Conservation (phyloP, 2,797 vertebrate genomes). For the Propithecus deckenii region DNA sequence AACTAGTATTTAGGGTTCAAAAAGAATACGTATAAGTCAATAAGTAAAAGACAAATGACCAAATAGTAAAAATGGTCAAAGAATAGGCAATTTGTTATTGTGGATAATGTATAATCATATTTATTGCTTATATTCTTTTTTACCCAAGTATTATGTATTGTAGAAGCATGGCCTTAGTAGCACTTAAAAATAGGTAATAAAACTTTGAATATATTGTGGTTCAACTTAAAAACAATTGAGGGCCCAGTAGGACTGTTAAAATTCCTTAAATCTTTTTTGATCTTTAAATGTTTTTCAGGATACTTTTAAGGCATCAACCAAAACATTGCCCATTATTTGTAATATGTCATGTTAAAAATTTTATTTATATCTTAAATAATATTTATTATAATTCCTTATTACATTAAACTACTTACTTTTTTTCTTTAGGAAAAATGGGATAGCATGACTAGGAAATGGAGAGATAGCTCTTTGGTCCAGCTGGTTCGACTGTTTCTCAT, state of each 20-base stretch:
- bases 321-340: constrained; percentile 32
- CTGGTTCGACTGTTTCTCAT: constrained; percentile 96
- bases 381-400: constrained; percentile 31
- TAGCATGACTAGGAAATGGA: constrained; percentile 98
- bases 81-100: constrained; percentile 10
- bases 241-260: neutral
- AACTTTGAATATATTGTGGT: constrained; percentile 25
- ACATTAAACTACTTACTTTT: constrained; percentile 38
- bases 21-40: neutral
- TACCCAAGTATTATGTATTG: neutral
- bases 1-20: neutral
- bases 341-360: constrained; percentile 14
- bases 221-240: constrained; percentile 20
- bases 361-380: constrained; percentile 40
- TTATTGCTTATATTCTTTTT: constrained; percentile 39
- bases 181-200: constrained; percentile 10
- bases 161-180: neutral
- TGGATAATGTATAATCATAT: constrained; percentile 20
- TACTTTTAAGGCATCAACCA: constrained; percentile 17
- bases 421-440: constrained; percentile 97
- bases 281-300: constrained; percentile 8
- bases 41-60: neutral
- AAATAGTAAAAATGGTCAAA: constrained; percentile 22
- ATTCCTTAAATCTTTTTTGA: constrained; percentile 3
- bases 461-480: constrained; percentile 93